Evolutionary conservation across 2,888 invertebrate genomes (phyloP), one percentile per base, ranked within the genome.

Genomic region (Epinotia demarniana): DNA sequence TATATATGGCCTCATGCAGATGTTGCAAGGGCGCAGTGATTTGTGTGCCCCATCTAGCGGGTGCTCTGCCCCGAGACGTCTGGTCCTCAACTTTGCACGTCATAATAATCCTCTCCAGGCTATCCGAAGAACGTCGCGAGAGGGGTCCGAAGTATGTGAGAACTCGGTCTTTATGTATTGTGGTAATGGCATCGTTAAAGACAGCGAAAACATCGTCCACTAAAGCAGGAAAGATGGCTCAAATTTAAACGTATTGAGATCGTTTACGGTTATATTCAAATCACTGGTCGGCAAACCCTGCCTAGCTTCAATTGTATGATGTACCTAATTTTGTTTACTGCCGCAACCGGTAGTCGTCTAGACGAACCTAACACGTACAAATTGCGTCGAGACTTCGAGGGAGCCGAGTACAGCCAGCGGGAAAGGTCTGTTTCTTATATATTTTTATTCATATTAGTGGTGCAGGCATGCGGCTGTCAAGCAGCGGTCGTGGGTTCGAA

Each of bases 261-360:
- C 16, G 39, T 53, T 27, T 16, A 53, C 9, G 27, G 11, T 19
- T 23, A 69, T 69, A 53, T 55, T 68, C 39, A 43, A 68, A 46
- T 66, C 69, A 23, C n/a, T 39, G 71, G 63, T 72, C 71, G 71
- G 55, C 53, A 72, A 62, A 73, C 68, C 55, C 8, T 33, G 68
- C 27, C 62, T 73, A 73, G 60, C 67, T 46, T 19, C 64, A 73
- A 73, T 73, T 73, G 73, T 43, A 58, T 64, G 74, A 53, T 61
- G 33, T 64, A 53, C 63, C 63, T 64, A 69, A 70, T 75, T 60
- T 57, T 70, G 64, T 75, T 60, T 64, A 72, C 70, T 46, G 72
- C 27, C 72, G 57, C 64, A n/a, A 49, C 64, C 74, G 74, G 74
- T 69, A 63, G 63, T 49, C 73, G 74, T 75, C 74, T 75, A 75